Conservation (phyloP, 2,888 invertebrate species). For the Spialia ferax region DNA sequence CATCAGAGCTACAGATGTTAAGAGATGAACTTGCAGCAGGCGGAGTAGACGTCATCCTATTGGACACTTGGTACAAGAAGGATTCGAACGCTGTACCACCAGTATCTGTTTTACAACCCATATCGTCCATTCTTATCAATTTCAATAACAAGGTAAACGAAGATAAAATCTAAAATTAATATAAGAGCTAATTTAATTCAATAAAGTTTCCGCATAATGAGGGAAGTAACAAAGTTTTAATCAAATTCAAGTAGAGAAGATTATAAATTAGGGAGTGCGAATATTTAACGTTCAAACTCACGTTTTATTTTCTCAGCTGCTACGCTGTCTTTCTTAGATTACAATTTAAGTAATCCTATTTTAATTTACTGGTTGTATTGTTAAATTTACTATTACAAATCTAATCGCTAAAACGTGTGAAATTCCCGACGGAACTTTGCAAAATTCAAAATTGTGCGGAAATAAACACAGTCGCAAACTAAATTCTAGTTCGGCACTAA, state of each 20-base stretch:
- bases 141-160: slow-evolving; percentile 96
- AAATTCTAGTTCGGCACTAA: neutral
- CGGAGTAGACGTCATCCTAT: slow-evolving; percentile 92
- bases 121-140: slow-evolving; percentile 98
- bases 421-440: neutral
- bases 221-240: neutral
- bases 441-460: neutral
- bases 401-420: neutral
- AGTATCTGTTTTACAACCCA: slow-evolving; percentile 97
- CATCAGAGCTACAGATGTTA: slow-evolving; percentile 95
- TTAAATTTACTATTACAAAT: neutral
- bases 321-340: neutral
- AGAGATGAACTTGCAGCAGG: slow-evolving; percentile 94
- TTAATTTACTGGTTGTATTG: no score
- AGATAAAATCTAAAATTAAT: neutral
- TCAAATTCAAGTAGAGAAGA: neutral
- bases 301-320: neutral
- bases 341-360: neutral
- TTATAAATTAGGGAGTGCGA: neutral
- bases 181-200: neutral
- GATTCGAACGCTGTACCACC: slow-evolving; percentile 98
- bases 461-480: neutral
- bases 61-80: slow-evolving; percentile 98
- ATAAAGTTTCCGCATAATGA: neutral
- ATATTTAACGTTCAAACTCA: neutral